Base-by-base conservation (phyloP, 2,113 vertebrate species). In the Pachyramphus minor region DNA sequence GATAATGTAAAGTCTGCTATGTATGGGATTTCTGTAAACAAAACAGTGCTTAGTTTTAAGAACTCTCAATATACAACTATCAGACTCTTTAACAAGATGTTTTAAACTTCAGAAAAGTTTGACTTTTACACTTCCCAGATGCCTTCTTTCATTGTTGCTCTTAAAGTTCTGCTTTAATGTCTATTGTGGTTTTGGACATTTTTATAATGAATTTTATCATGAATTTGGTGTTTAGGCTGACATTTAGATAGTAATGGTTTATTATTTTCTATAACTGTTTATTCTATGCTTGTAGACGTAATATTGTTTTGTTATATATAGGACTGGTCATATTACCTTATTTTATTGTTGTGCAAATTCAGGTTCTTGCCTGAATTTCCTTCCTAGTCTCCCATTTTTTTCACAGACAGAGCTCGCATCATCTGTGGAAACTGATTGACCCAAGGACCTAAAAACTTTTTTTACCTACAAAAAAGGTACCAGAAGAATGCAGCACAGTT, bases 1-100 rank as follows among this genome's bases (percentile, higher is more conserved):
- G 92, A 66, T 79, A 85, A 82, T 72, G 41, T 84, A 58, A 91
- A 87, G 50, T 79, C 71, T 79, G n/a, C 66, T 83, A 69, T 88
- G 88, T 94, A 92, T 96, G 95, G 96, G 96, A 96, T 97, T 97
- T 97, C 95, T 97, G 88, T 97, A 96, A 97, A 97, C 95, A 97
- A 97, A 97, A 96, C 95, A 94, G 90, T 94, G 92, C 95, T 97
- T 97, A 96, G 87, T 95, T 97, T 97, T 97, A 98, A 98, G 97
- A 97, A 96, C 83, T 95, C 94, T 91, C 83, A 96, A 93, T 97
- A 97, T 96, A 97, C 96, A 97, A 78, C 92, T 68, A 87, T 96
- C 95, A 96, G 88, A 95, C 52, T 96, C 87, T 95, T 92, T 91
- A 96, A 91, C 74, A 85, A 97, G 95, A 91, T 91, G 60, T 97